Percentiles rank a stretch among this genome's conserved stretches.
Conservation (phyloP, 2,113 vertebrate species). For the Catharus bicknelli region DNA sequence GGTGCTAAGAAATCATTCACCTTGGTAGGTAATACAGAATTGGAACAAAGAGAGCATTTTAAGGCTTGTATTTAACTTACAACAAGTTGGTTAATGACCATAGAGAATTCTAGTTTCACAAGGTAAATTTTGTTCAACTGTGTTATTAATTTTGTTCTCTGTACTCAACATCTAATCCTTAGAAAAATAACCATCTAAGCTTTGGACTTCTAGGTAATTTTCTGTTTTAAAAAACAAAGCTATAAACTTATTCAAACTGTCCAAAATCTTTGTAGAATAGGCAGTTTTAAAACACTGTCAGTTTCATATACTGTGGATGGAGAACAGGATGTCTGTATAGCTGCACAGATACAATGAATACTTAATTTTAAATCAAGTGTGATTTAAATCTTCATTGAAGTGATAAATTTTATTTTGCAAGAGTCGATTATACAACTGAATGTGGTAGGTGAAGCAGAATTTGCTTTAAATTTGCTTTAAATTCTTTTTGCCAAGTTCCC, state of each 20-base stretch:
- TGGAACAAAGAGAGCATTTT: neutral
- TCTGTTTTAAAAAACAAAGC: neutral
- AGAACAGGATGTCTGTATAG: neutral
- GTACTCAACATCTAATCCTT: neutral
- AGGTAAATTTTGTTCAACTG: neutral
- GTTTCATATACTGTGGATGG: neutral
- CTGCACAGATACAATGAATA: neutral
- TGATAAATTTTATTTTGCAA: neutral
- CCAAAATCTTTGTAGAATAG: neutral
- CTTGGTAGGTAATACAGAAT: neutral
- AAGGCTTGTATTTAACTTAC: neutral
- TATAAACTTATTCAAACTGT: neutral
- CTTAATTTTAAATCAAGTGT: neutral
- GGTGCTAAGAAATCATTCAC: neutral
- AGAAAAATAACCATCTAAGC: accelerated
- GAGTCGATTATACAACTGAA: neutral
- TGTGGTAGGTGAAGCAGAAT: neutral
- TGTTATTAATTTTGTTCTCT: neutral
- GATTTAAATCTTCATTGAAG: neutral
- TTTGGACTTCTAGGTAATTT: neutral
- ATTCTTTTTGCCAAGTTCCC: neutral
- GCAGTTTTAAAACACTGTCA: neutral
- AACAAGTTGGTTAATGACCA: neutral
- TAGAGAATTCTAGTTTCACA: neutral
- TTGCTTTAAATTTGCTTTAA: neutral